Conservation (phyloP, 1,140 invertebrate species). For the Bombus consobrinus region DNA sequence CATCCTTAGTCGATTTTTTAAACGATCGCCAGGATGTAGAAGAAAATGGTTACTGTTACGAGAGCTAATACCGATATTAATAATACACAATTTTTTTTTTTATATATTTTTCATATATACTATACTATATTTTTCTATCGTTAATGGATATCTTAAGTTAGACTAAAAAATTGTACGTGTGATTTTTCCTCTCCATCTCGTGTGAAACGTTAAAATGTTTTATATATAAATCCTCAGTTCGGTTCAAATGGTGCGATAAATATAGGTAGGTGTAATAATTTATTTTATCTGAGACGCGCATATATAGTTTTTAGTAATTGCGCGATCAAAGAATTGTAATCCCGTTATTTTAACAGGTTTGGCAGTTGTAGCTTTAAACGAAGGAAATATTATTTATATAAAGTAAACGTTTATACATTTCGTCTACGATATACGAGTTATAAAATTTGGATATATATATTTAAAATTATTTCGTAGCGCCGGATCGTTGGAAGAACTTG, state of each 20-base stretch:
- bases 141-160: no score
- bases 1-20: not conserved
- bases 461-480: not conserved
- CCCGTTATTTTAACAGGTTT: no score
- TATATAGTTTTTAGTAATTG: not conserved
- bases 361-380: not conserved
- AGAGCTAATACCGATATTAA: no score
- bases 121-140: no score
- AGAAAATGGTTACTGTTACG: not conserved
- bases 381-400: not conserved
- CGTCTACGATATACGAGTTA: not conserved
- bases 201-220: not conserved
- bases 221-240: not conserved
- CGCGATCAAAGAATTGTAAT: no score
- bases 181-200: not conserved
- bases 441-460: not conserved
- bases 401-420: not conserved
- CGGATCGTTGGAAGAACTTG: not conserved
- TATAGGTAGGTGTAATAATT: not conserved
- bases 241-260: not conserved
- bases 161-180: not conserved
- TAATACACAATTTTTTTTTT: not conserved
- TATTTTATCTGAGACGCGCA: not conserved
- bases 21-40: not conserved
- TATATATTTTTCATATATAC: not conserved